Base-by-base conservation (phyloP, 2,888 invertebrate genomes). In the Syritta pipiens region DNA sequence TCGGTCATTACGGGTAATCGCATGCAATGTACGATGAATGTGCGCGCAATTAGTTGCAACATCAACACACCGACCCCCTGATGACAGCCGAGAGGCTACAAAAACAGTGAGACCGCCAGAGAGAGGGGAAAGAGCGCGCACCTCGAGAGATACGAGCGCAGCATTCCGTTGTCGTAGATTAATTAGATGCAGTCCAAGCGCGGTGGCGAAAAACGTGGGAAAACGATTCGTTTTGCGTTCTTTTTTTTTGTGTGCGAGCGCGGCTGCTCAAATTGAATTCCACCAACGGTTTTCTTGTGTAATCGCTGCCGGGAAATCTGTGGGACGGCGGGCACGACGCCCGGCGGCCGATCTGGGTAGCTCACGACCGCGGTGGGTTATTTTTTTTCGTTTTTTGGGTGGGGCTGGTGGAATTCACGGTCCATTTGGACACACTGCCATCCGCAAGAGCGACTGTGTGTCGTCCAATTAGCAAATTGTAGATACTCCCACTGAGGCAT, bases 181-280 rank as follows among this genome's bases (percentile, higher is more conserved):
- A 79, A 79, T 79, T 79, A 79, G 74, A 74, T 67, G 57, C 79
- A 74, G 67, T 79, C 60, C 60, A 49, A 62, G 62, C 40, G 48
- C 67, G 62, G 74, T 74, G 79, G 74, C 77, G 74, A 74, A 72
- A 67, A 79, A 74, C 79, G 79, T 79, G 79, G 79, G 79, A 79
- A 79, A 74, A 79, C 74, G 55, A 68, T 74, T 62, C 49, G n/a
- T n/a, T n/a, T n/a, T n/a, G n/a, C n/a, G n/a, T n/a, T n/a, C n/a
- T n/a, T n/a, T n/a, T n/a, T n/a, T n/a, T n/a, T n/a, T n/a, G n/a
- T n/a, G n/a, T n/a, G n/a, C n/a, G 26, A 32, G 65, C 67, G 48
- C 26, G 35, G 20, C 35, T 19, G 37, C 53, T 28, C 37, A 71
- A 74, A 79, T 53, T 79, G 79, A 79, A 79, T 79, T 79, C 67